These are phyloP conservation scores for Ferrisia virgata DNA, from an alignment of 2,888 invertebrate species.

Conservation along the genomic window DNA sequence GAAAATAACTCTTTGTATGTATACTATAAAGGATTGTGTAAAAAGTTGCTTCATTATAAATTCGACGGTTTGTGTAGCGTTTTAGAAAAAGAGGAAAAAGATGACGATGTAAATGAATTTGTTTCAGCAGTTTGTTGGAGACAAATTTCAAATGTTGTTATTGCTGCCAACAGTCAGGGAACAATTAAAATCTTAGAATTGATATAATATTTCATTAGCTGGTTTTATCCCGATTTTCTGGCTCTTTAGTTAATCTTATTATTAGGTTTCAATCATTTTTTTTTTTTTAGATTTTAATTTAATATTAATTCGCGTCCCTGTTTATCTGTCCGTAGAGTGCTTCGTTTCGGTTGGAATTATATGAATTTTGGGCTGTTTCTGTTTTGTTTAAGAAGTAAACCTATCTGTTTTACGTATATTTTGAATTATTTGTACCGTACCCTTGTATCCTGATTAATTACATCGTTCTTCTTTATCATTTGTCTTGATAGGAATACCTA, in stretches of 20 bases:
- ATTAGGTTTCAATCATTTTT: too few relatives aligned
- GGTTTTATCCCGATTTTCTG: too few relatives aligned
- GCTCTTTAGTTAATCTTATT: too few relatives aligned
- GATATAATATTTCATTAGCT: conserved; percentile 42
- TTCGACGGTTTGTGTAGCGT: conserved; percentile 72
- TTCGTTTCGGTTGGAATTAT: too few relatives aligned
- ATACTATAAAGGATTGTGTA: conserved; percentile 84
- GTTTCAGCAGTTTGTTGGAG: conserved; percentile 95
- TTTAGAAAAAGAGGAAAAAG: conserved; percentile 70
- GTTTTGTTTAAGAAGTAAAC: not conserved
- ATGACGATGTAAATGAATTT: conserved; percentile 86
- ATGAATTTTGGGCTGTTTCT: not conserved
- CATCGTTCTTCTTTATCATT: not conserved
- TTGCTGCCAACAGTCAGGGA: conserved; percentile 92
- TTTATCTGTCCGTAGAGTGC: not conserved
- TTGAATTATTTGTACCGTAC: not conserved
- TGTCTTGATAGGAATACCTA: not conserved
- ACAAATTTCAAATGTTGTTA: conserved; percentile 75
- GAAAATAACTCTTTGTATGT: conserved; percentile 91
- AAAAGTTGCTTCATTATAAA: conserved; percentile 79
- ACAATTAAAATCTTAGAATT: conserved; percentile 83
- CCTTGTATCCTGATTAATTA: not conserved
- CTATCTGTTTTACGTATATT: not conserved
- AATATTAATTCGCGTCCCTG: too few relatives aligned
- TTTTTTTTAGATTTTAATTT: not conserved